A percentile compares a stretch with the other conserved stretches of the same genome.
phyloP scores from a whole-genome alignment of 1,140 invertebrate species.

The Dendrolimus punctatus region DNA sequence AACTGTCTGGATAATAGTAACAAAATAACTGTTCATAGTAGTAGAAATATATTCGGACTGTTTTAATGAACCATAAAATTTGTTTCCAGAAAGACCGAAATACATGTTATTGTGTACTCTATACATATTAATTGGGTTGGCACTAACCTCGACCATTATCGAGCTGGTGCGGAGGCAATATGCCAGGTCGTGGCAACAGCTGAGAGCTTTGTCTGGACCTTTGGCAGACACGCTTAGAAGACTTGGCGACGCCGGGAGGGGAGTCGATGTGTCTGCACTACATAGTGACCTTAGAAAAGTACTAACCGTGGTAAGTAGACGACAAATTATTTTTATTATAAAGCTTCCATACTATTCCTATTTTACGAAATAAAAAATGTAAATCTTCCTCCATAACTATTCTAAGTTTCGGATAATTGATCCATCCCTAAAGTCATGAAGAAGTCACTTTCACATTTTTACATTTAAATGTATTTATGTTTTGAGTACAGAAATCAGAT shows the following conservation, averaged over 20 bases:
- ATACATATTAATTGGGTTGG: constrained; percentile 94
- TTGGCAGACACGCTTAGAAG: constrained; percentile 83
- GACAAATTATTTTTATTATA: constrained; percentile 4
- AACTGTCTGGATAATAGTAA: too few relatives aligned
- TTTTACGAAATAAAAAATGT: too few relatives aligned
- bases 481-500: too few relatives aligned
- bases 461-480: too few relatives aligned
- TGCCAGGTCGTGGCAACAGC: constrained; percentile 86
- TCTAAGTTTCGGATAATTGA: too few relatives aligned
- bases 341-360: background rate
- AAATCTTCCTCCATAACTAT: too few relatives aligned
- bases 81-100: constrained; percentile 81
- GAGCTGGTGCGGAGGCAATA: constrained; percentile 90
- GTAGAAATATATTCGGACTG: too few relatives aligned
- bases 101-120: constrained; percentile 93
- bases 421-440: too few relatives aligned
- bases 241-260: constrained; percentile 81
- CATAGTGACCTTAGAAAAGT: constrained; percentile 79
- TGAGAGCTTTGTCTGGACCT: constrained; percentile 84
- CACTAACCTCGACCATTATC: constrained; percentile 95
- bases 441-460: too few relatives aligned
- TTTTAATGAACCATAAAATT: constrained; percentile 1
- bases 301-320: constrained; percentile 74
- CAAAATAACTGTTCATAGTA: too few relatives aligned
- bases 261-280: constrained; percentile 78